Evolutionary conservation across 2,888 invertebrate species (phyloP), one percentile per base, ranked within the genome.

Genomic region (Orchesella flavescens): DNA sequence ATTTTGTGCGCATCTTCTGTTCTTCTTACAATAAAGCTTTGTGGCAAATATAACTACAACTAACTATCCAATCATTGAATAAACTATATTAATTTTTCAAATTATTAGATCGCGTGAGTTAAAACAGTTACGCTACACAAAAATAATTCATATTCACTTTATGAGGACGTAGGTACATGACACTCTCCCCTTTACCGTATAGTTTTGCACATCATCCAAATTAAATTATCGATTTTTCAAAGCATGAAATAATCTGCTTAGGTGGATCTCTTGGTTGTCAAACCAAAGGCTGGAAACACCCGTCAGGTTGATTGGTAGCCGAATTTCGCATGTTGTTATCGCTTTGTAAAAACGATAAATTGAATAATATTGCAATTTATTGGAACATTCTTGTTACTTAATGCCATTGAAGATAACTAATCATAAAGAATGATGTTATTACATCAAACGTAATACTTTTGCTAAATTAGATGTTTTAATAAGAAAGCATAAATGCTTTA

Each of bases 101-200:
- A 63, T 12, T 46, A 59, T 53, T 34, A 24, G 71, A 68, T 83
- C 68, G 83, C 83, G 77, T 83, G 83, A 68, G 77, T 68, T 61
- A n/a, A 49, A 17, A 55, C 78, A 78, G 77, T 83, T 78, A 75
- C 34, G 44, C 10, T 15, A 19, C 3, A 57, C 10, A 19, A 57
- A 17, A 21, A 57, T 19, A 19, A 57, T 57, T n/a, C 53, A 53
- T 34, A 34, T 34, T 34, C 34, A 34, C 34, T 34, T 34, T 34
- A 34, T 34, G 34, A 34, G 34, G 2, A 34, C 7, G 34, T 34
- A 34, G 34, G 34, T 34, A 34, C 34, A 4, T 34, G 34, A 34
- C 34, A 34, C 3, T 34, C 34, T 34, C 34, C 3, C 34, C 34
- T 2, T 34, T 34, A 7, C 34, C 34, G 34, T 34, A 34, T 7